These are phyloP conservation scores for Clarias fuscus DNA, from an alignment of 2,797 vertebrate species.

Conservation along the genomic window DNA sequence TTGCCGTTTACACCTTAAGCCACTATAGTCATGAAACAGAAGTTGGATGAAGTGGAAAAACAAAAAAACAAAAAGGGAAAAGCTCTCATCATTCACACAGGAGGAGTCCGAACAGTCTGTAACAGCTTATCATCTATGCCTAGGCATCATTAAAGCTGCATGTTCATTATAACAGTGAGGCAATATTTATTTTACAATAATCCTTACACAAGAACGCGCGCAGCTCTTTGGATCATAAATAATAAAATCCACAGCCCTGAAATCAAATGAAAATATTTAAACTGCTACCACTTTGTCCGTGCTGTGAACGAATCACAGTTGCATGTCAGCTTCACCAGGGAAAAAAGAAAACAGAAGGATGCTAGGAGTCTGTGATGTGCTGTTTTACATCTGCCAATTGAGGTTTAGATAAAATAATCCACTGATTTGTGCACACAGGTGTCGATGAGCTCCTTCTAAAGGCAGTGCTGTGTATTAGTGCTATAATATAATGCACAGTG, in stretches of 20 bases:
- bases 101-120: conserved; percentile 36
- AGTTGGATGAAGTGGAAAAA: background rate
- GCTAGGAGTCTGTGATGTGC: background rate
- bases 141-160: conserved; percentile 60
- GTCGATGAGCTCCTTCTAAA: background rate
- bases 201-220: conserved; percentile 51
- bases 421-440: background rate
- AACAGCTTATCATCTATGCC: conserved; percentile 56
- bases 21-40: background rate
- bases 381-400: conserved; percentile 9
- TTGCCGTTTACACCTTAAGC: background rate
- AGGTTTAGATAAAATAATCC: background rate
- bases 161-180: conserved; percentile 51
- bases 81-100: background rate
- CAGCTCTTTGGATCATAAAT: conserved; percentile 63
- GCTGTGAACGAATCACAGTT: conserved; percentile 54
- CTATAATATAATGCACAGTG: background rate
- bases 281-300: conserved; percentile 56
- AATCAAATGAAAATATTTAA: conserved; percentile 70
- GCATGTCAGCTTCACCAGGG: conserved; percentile 41
- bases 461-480: background rate
- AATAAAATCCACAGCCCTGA: conserved; percentile 62
- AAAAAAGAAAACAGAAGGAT: conserved; percentile 7
- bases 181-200: conserved; percentile 63
- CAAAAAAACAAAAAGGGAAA: background rate